Evolutionary conservation across 1,140 invertebrate genomes (phyloP).

Genomic region (Pantala flavescens): DNA sequence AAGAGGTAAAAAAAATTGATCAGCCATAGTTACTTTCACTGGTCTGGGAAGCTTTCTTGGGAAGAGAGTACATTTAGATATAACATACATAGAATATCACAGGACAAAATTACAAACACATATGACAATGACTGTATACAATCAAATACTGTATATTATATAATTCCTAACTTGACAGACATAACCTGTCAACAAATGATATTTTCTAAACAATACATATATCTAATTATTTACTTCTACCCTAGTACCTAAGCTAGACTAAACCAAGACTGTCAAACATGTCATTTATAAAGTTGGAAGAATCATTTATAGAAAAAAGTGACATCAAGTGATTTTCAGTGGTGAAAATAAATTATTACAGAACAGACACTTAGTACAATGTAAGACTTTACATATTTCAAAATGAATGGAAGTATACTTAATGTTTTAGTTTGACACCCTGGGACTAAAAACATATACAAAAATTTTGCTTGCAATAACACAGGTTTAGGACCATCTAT

Average conservation of each 20-base stretch:
- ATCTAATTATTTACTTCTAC: background rate
- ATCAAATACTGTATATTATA: background rate
- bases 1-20: background rate
- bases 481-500: background rate
- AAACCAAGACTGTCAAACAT: conserved; percentile 2
- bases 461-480: background rate
- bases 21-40: conserved; percentile 5
- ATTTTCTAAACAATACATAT: conserved; percentile 5
- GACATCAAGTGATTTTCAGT: no score
- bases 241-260: background rate
- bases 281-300: background rate
- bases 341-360: no score
- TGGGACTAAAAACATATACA: background rate
- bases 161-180: background rate
- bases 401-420: no score
- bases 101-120: conserved; percentile 1
- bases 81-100: background rate
- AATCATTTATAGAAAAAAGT: no score
- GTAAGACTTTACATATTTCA: no score
- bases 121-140: background rate
- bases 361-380: no score
- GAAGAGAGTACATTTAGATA: background rate
- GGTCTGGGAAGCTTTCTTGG: conserved; percentile 7
- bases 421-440: background rate
- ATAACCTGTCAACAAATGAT: background rate